phyloP scores from a whole-genome alignment of 2,888 invertebrate species.

The Polylopha cassiicola region DNA sequence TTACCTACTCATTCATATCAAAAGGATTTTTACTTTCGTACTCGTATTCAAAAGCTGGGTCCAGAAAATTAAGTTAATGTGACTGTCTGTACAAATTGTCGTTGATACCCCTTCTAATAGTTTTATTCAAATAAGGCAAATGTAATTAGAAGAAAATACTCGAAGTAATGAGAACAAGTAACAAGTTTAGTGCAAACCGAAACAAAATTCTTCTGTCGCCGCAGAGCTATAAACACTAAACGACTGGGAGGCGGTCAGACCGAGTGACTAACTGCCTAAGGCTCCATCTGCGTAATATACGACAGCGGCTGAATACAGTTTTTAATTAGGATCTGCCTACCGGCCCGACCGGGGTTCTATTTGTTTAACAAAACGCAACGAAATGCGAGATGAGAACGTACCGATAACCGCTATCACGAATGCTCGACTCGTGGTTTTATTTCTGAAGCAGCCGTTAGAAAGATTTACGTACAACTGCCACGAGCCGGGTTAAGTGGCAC shows the following conservation, averaged over 20 bases:
- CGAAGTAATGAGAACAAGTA: conserved; percentile 13
- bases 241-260: conserved; percentile 58
- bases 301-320: conserved; percentile 61
- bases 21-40: too few relatives aligned
- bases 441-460: conserved; percentile 56
- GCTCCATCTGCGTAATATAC: conserved; percentile 60
- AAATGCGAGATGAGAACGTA: conserved; percentile 51
- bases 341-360: conserved; percentile 58
- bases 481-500: conserved; percentile 51
- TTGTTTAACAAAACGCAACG: conserved; percentile 64
- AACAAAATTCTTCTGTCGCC: conserved; percentile 36
- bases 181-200: conserved; percentile 21
- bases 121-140: conserved; percentile 4
- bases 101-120: too few relatives aligned
- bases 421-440: conserved; percentile 52
- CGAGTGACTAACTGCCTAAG: conserved; percentile 55
- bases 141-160: conserved; percentile 8
- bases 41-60: too few relatives aligned
- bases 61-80: too few relatives aligned
- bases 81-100: too few relatives aligned
- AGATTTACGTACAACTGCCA: conserved; percentile 57
- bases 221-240: conserved; percentile 50
- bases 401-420: conserved; percentile 59
- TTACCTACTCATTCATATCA: too few relatives aligned
- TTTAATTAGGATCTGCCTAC: conserved; percentile 70